These are phyloP conservation scores for Eurosta solidaginis DNA, from an alignment of 1,140 invertebrate genomes.

Conservation along the genomic window DNA sequence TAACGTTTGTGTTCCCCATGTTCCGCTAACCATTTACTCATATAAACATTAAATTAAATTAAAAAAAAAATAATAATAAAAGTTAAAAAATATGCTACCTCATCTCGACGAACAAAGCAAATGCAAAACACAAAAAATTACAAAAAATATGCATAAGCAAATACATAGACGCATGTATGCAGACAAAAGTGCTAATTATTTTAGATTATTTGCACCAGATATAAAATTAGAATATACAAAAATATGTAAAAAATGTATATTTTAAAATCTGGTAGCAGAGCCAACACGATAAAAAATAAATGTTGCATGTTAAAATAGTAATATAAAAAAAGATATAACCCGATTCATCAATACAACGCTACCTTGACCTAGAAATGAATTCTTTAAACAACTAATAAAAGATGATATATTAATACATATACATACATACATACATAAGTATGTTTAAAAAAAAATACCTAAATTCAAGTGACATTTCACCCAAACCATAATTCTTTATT, in stretches of 20 bases:
- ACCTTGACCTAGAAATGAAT: neutral
- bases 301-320: conserved; percentile 29
- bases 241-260: too few relatives aligned
- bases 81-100: conserved; percentile 44
- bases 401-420: neutral
- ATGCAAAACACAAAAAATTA: neutral
- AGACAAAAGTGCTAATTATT: neutral
- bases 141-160: conserved; percentile 9
- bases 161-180: neutral
- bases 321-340: neutral
- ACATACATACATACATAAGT: neutral
- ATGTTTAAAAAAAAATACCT: neutral
- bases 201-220: neutral
- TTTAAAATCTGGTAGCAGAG: neutral
- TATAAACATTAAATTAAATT: neutral
- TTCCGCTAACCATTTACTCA: neutral
- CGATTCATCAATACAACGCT: neutral
- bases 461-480: neutral
- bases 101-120: conserved; percentile 41
- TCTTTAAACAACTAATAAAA: neutral
- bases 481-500: too few relatives aligned
- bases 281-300: neutral
- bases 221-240: too few relatives aligned
- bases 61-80: neutral
- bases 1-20: conserved; percentile 7